These are phyloP conservation scores for Ciconia stormi DNA, from an alignment of 2,113 vertebrate genomes.

Conservation along the genomic window DNA sequence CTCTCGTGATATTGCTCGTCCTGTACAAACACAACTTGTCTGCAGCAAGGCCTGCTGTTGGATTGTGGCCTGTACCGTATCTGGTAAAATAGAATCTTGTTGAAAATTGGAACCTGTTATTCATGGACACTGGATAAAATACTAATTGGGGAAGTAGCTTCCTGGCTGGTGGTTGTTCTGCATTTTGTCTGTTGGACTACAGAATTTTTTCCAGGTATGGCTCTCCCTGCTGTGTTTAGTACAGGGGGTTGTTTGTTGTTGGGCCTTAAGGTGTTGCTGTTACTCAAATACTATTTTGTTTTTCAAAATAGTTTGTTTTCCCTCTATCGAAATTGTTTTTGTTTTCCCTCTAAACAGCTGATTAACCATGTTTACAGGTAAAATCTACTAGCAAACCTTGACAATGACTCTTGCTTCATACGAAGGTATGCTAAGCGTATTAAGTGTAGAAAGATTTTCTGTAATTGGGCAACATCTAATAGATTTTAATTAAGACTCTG, in stretches of 20 bases:
- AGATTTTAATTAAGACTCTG: slow-evolving; percentile 70
- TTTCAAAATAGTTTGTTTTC: too few species aligned
- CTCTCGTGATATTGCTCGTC: too few species aligned
- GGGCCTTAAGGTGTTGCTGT: not conserved
- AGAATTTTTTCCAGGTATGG: not conserved
- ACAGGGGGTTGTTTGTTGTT: not conserved
- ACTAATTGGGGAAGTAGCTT: not conserved
- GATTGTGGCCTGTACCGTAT: accelerated
- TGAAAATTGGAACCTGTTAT: not conserved
- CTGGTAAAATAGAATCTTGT: not conserved
- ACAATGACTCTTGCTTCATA: not conserved
- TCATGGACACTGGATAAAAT: not conserved
- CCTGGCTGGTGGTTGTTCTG: not conserved
- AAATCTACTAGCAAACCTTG: not conserved
- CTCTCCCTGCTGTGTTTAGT: not conserved
- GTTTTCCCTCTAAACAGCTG: not conserved
- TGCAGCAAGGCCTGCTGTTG: not conserved
- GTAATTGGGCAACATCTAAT: slow-evolving; percentile 58
- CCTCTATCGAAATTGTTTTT: not conserved
- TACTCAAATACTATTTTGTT: not conserved
- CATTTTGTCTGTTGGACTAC: not conserved
- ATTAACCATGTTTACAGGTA: not conserved
- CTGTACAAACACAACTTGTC: accelerated
- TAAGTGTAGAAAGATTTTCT: slow-evolving; percentile 56
- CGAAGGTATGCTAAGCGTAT: slow-evolving; percentile 21